These are phyloP conservation scores for Neodontobutis hainanensis DNA, from an alignment of 2,113 vertebrate genomes.

Conservation along the genomic window DNA sequence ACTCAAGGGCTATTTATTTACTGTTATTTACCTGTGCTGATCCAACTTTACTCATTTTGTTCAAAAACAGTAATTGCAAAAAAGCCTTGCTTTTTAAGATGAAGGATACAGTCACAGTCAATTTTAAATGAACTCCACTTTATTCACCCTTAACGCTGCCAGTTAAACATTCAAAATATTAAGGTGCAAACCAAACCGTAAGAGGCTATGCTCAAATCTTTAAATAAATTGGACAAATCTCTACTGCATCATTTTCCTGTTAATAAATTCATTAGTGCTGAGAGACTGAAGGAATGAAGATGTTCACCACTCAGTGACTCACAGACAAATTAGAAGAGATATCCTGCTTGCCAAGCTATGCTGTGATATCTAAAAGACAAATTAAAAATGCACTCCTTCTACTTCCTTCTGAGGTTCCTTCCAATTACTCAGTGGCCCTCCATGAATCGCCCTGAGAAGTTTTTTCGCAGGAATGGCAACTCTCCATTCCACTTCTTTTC, in stretches of 20 bases:
- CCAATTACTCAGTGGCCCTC: constrained; percentile 48
- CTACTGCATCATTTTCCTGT: constrained; percentile 39
- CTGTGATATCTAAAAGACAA: constrained; percentile 40
- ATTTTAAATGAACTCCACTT: constrained; percentile 41
- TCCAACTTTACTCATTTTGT: constrained; percentile 16
- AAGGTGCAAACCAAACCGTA: not conserved
- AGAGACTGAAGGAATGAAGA: constrained; percentile 57
- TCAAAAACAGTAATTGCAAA: constrained; percentile 16
- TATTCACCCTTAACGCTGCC: constrained; percentile 31
- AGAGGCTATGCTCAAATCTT: not conserved
- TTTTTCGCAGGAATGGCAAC: too few relatives aligned
- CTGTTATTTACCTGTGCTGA: constrained; percentile 12
- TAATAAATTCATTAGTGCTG: constrained; percentile 63
- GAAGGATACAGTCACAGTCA: constrained; percentile 25
- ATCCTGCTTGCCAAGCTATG: constrained; percentile 46
- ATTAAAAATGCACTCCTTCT: constrained; percentile 58
- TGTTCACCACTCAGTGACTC: constrained; percentile 36
- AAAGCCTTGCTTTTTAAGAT: constrained; percentile 18
- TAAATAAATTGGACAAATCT: constrained; percentile 37
- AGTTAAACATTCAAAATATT: constrained; percentile 39
- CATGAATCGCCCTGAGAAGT: constrained; percentile 6
- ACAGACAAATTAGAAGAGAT: constrained; percentile 60
- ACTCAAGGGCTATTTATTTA: constrained; percentile 49
- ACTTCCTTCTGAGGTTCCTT: constrained; percentile 51
- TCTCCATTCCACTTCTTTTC: constrained; percentile 16